Conservation (phyloP, 1,140 invertebrate species). For the Caenorhabditis remanei region DNA sequence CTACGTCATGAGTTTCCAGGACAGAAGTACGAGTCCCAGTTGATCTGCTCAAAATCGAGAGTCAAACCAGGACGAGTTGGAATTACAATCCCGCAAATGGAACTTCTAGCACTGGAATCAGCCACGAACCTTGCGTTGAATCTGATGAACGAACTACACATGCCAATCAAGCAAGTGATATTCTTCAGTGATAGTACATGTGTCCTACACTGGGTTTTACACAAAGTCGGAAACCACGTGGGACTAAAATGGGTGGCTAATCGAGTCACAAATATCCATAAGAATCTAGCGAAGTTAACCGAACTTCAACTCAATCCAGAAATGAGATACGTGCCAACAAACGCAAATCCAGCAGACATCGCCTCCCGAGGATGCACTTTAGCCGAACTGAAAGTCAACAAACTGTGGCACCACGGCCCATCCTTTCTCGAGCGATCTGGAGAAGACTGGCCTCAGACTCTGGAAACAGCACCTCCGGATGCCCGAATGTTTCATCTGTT, state of each 20-base stretch:
- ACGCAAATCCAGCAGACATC: constrained; percentile 31
- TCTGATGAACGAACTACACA: not conserved
- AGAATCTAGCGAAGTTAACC: not conserved
- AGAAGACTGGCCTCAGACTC: not conserved
- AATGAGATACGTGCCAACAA: constrained; percentile 8
- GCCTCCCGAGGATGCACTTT: not conserved
- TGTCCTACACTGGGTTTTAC: not conserved
- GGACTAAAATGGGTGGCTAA: not conserved
- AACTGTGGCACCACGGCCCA: not conserved
- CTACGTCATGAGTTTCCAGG: not conserved
- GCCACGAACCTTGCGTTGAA: not conserved
- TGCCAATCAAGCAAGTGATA: not conserved
- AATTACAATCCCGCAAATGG: constrained; percentile 37
- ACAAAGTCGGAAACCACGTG: not conserved
- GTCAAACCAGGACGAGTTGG: not conserved
- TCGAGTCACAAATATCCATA: not conserved
- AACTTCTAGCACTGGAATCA: not conserved
- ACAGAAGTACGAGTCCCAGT: not conserved
- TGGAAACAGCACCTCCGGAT: not conserved
- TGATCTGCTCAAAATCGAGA: not conserved
- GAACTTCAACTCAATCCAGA: not conserved
- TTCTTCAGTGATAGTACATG: not conserved
- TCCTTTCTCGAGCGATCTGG: not conserved
- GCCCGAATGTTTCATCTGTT: no score
- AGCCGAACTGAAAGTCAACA: not conserved